A percentile compares a stretch with the other conserved stretches of the same genome.
Evolutionary conservation across 2,113 vertebrate species (phyloP).

Genomic region (Panthera uncia): DNA sequence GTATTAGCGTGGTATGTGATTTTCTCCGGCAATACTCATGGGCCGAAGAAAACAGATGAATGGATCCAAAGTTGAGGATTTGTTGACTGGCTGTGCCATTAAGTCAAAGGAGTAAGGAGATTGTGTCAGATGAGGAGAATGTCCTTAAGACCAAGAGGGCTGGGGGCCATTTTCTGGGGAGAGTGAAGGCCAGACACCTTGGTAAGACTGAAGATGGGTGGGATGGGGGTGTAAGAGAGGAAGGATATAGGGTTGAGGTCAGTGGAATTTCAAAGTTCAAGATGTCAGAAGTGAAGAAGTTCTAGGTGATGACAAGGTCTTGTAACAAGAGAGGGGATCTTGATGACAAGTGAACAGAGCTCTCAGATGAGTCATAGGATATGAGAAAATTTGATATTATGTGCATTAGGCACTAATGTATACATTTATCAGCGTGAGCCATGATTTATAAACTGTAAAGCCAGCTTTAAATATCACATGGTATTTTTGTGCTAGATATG

Average conservation of each 20-base stretch:
- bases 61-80: not conserved
- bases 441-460: not conserved
- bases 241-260: not conserved
- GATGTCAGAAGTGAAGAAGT: constrained; percentile 35
- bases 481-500: not conserved
- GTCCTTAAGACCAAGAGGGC: not conserved
- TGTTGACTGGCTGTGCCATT: not conserved
- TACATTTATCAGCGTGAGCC: not conserved
- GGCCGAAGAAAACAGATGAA: not conserved
- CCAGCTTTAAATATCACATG: not conserved
- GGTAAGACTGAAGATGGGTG: not conserved
- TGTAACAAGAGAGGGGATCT: constrained; percentile 66
- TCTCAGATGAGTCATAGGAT: constrained; percentile 17
- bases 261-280: constrained; percentile 64
- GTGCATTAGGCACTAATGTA: not conserved
- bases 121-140: not conserved
- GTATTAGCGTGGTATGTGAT: not conserved
- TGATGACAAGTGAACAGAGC: not conserved
- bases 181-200: not conserved
- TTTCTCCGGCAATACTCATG: not conserved
- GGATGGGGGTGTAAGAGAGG: no score
- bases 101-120: not conserved
- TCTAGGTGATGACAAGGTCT: constrained; percentile 30
- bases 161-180: not conserved
- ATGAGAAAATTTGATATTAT: constrained; percentile 32